Percentiles rank a stretch among this genome's conserved stretches.
Conservation (phyloP, 2,113 vertebrate species). For the Australoheros scitulus region DNA sequence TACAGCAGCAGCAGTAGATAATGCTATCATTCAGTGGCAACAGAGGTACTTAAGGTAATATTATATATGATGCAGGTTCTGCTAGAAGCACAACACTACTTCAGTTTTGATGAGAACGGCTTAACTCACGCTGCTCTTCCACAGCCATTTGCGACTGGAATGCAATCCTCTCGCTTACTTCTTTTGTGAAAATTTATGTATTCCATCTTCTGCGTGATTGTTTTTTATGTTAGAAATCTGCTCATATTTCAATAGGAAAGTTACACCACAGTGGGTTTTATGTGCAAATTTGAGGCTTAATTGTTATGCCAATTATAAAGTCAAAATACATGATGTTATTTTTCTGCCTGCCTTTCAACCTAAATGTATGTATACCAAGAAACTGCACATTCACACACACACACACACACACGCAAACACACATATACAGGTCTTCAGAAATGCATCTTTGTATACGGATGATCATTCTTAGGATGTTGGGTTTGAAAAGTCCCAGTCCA, state of each 20-base stretch:
- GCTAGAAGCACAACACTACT: not conserved
- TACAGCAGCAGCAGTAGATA: not conserved
- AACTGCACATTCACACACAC: too few species aligned
- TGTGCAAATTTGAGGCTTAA: constrained; percentile 13
- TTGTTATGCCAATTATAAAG: constrained; percentile 10
- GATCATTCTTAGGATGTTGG: constrained; percentile 35
- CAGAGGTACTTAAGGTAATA: not conserved
- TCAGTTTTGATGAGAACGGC: not conserved
- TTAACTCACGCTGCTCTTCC: not conserved
- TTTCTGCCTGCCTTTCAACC: constrained; percentile 3
- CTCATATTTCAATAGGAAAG: constrained; percentile 20
- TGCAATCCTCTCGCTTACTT: not conserved
- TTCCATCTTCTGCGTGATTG: not conserved
- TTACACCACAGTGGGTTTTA: not conserved
- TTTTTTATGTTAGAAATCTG: constrained; percentile 35
- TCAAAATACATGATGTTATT: not conserved
- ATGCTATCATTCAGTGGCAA: not conserved
- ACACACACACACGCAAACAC: too few species aligned
- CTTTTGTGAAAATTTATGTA: not conserved
- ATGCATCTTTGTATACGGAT: not conserved
- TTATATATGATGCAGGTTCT: not conserved
- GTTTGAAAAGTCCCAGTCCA: constrained; percentile 53
- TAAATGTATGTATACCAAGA: too few species aligned
- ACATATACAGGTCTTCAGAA: not conserved
- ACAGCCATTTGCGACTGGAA: not conserved